Conservation (phyloP, 2,888 invertebrate genomes). For the Lagria hirta region DNA sequence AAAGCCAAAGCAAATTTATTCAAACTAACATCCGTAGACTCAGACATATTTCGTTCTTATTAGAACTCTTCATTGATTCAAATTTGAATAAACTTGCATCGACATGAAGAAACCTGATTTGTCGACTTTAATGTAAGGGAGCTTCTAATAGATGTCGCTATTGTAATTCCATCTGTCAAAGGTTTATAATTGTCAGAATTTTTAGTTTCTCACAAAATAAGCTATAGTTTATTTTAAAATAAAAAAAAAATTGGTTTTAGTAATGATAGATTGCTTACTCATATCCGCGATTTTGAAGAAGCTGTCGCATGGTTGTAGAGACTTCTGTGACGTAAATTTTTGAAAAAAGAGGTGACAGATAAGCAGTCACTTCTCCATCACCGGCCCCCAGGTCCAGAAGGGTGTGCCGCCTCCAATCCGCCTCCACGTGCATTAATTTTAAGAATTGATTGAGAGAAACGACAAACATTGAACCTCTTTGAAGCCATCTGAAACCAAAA, state of each 20-base stretch:
- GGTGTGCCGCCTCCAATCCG: constrained; percentile 54
- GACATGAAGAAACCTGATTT: too few species aligned
- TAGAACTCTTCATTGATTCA: too few species aligned
- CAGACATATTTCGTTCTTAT: too few species aligned
- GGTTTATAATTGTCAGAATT: too few species aligned
- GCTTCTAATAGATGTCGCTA: too few species aligned
- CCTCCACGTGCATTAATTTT: constrained; percentile 58
- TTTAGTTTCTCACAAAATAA: too few species aligned
- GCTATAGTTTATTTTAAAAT: too few species aligned
- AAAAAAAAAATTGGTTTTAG: constrained; percentile 2
- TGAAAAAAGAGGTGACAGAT: constrained; percentile 73
- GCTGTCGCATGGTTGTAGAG: constrained; percentile 83
- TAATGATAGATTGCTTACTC: constrained; percentile 59
- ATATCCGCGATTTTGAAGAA: constrained; percentile 75
- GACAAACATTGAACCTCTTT: constrained; percentile 96
- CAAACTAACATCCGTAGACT: too few species aligned
- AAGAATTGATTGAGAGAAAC: constrained; percentile 81
- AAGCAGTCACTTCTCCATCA: constrained; percentile 89
- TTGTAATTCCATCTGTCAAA: too few species aligned
- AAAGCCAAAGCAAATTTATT: too few species aligned
- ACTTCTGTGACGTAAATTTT: constrained; percentile 88
- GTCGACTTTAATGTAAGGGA: too few species aligned
- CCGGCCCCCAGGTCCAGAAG: constrained; percentile 92
- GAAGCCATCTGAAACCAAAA: constrained; percentile 67
- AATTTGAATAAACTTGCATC: too few species aligned